Percentiles rank a stretch among this genome's conserved stretches.
Evolutionary conservation across 2,888 invertebrate genomes (phyloP).

Genomic region (Zele albiditarsus): DNA sequence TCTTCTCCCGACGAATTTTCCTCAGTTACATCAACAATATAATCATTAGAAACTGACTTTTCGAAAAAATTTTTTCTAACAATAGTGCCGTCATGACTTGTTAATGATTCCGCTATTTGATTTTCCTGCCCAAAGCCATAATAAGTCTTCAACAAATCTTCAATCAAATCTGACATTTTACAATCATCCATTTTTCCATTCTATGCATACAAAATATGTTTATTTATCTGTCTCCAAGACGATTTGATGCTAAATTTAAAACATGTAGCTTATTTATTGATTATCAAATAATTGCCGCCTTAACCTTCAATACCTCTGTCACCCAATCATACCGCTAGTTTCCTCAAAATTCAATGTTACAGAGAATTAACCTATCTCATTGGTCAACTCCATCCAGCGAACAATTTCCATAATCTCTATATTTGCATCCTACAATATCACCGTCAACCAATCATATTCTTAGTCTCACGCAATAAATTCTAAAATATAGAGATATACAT

Average conservation of each 20-base stretch:
- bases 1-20: slow-evolving; percentile 7
- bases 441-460: no score
- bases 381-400: no score
- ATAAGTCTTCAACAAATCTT: slow-evolving; percentile 55
- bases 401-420: no score
- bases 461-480: no score
- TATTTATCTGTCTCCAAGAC: slow-evolving; percentile 29
- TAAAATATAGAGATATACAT: no score
- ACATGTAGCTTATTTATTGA: neutral
- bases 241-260: neutral
- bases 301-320: neutral
- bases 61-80: slow-evolving; percentile 39
- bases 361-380: no score
- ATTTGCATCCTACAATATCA: neutral
- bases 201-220: neutral
- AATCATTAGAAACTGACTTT: slow-evolving; percentile 40
- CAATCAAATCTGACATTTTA: slow-evolving; percentile 55
- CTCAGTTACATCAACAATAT: slow-evolving; percentile 36
- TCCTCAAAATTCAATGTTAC: no score
- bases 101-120: slow-evolving; percentile 43
- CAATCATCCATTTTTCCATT: neutral
- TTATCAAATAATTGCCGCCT: neutral
- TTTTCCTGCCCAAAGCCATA: slow-evolving; percentile 55
- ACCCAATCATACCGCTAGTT: no score
- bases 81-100: slow-evolving; percentile 50